Evolutionary conservation across 2,113 vertebrate genomes (phyloP).

Genomic region (Percina caprodes): DNA sequence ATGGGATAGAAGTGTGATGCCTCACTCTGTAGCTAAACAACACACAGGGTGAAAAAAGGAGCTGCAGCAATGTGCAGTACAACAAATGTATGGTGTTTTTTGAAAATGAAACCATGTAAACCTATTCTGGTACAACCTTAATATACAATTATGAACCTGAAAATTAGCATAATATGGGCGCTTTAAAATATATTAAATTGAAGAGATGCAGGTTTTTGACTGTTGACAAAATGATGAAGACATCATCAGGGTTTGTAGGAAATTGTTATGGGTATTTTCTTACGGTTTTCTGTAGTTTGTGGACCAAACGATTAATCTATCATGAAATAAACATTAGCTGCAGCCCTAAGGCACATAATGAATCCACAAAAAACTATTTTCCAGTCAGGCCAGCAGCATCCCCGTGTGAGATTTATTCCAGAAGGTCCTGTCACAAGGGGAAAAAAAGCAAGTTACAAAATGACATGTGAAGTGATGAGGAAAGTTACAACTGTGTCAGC

Average conservation of each 20-base stretch:
- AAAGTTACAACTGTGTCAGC: constrained; percentile 51
- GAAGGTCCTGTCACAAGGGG: constrained; percentile 70
- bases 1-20: too few relatives aligned
- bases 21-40: too few relatives aligned
- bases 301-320: not conserved
- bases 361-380: constrained; percentile 14
- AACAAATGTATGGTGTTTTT: too few relatives aligned
- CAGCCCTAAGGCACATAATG: constrained; percentile 21
- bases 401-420: constrained; percentile 69
- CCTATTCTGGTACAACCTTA: too few relatives aligned
- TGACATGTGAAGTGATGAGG: constrained; percentile 50
- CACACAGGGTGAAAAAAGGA: too few relatives aligned
- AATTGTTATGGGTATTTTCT: not conserved
- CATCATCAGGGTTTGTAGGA: not conserved
- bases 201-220: not conserved
- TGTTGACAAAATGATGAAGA: constrained; percentile 3
- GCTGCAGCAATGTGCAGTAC: too few relatives aligned
- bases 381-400: constrained; percentile 23
- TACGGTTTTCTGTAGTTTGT: not conserved
- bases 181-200: not conserved
- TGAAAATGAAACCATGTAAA: too few relatives aligned
- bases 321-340: not conserved
- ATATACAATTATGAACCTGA: too few relatives aligned
- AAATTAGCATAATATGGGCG: too few relatives aligned
- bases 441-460: constrained; percentile 46